Percentiles rank a stretch among this genome's conserved stretches.
These are phyloP conservation scores for Otis tarda DNA, from an alignment of 2,113 vertebrate species.

Conservation along the genomic window DNA sequence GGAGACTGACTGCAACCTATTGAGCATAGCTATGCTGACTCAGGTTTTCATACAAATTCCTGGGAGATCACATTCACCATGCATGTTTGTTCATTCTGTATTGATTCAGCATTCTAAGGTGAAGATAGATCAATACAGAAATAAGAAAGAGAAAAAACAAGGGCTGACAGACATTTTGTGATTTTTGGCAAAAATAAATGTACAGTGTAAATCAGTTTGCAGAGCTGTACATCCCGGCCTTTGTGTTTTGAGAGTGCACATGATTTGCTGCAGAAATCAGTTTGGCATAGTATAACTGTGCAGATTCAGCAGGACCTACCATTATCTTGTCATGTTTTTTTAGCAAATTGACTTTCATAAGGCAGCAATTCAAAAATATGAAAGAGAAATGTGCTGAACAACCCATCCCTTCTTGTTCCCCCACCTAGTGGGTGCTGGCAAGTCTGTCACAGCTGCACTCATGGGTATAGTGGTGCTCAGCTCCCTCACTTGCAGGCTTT, in stretches of 20 bases:
- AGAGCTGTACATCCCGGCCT: not conserved
- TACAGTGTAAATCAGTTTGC: not conserved
- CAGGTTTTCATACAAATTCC: not conserved
- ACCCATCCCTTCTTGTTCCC: not conserved
- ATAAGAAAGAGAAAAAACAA: not conserved
- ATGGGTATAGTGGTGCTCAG: accelerated
- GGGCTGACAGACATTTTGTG: not conserved
- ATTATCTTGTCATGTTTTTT: constrained; percentile 55
- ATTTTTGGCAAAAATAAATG: constrained; percentile 14
- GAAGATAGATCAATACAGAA: not conserved
- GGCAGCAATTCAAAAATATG: constrained; percentile 36
- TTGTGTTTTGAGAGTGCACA: not conserved
- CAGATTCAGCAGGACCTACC: constrained; percentile 31
- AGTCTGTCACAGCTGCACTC: not conserved
- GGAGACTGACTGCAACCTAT: not conserved
- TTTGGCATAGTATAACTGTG: not conserved
- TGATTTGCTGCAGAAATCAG: constrained; percentile 41
- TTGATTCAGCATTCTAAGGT: not conserved
- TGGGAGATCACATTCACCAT: not conserved
- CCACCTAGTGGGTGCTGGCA: not conserved
- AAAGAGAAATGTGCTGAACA: constrained; percentile 41
- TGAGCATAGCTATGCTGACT: not conserved
- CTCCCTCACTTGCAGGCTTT: not conserved
- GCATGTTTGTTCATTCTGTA: not conserved
- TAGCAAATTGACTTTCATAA: constrained; percentile 41